Conservation (phyloP, 2,888 invertebrate genomes). For the Mesodorylaimus sp. region DNA sequence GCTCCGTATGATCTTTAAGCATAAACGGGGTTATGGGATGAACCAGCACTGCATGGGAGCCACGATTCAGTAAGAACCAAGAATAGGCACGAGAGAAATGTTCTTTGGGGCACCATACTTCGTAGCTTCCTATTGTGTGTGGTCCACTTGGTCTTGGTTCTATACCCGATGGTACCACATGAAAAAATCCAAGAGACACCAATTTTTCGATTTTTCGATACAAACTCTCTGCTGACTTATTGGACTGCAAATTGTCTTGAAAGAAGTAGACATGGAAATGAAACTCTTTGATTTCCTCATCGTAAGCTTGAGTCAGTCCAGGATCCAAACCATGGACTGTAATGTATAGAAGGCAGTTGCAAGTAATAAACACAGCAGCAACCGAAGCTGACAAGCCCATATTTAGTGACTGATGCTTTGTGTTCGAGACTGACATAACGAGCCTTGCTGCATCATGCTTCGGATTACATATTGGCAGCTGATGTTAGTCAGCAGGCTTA, state of each 20-base stretch:
- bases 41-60: constrained; percentile 9
- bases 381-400: too few species aligned
- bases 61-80: constrained; percentile 9
- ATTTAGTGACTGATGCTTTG: too few species aligned
- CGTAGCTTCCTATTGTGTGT: constrained; percentile 10
- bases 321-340: too few species aligned
- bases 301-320: too few species aligned
- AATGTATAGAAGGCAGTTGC: too few species aligned
- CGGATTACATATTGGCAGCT: too few species aligned
- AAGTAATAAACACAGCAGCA: too few species aligned
- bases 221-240: background rate
- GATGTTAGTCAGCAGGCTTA: too few species aligned
- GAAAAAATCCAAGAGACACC: background rate
- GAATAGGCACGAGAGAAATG: constrained; percentile 4
- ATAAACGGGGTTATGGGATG: constrained; percentile 10
- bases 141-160: constrained; percentile 5
- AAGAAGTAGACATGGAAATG: constrained; percentile 6
- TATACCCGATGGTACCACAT: background rate
- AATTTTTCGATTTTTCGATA: background rate
- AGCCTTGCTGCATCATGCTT: too few species aligned
- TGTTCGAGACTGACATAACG: too few species aligned
- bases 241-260: background rate
- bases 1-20: constrained; percentile 9
- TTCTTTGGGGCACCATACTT: constrained; percentile 5
- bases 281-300: constrained; percentile 4